phyloP scores from a whole-genome alignment of 2,113 vertebrate genomes.

The Carassius carassius region DNA sequence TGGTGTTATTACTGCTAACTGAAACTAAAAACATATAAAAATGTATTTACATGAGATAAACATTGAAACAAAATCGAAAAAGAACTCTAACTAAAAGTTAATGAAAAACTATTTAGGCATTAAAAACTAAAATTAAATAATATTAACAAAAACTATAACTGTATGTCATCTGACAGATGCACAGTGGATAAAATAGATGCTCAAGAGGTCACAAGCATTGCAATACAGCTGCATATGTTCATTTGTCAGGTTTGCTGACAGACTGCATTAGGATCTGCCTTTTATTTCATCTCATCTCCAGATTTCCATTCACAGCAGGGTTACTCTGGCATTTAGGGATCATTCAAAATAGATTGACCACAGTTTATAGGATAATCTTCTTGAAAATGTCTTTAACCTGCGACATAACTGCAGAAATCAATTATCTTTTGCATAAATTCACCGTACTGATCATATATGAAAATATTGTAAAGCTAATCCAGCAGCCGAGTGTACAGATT shows the following conservation, averaged over 20 bases:
- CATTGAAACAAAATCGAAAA: not conserved
- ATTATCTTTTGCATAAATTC: not conserved
- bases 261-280: not conserved
- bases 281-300: not conserved
- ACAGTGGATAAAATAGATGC: not conserved
- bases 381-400: not conserved
- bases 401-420: not conserved
- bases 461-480: not conserved
- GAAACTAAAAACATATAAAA: not conserved
- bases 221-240: not conserved
- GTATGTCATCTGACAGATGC: not conserved
- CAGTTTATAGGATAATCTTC: not conserved
- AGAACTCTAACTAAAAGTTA: no score
- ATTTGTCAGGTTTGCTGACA: not conserved
- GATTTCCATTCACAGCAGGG: not conserved
- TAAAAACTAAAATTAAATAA: not conserved
- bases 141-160: not conserved
- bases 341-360: slow-evolving; percentile 11
- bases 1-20: not conserved
- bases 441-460: not conserved
- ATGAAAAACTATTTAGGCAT: no score
- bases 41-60: not conserved
- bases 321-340: not conserved
- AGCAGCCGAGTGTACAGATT: not conserved
- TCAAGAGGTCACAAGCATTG: not conserved